Base-by-base conservation (phyloP, 1,140 invertebrate species). In the Drosophila simulans region DNA sequence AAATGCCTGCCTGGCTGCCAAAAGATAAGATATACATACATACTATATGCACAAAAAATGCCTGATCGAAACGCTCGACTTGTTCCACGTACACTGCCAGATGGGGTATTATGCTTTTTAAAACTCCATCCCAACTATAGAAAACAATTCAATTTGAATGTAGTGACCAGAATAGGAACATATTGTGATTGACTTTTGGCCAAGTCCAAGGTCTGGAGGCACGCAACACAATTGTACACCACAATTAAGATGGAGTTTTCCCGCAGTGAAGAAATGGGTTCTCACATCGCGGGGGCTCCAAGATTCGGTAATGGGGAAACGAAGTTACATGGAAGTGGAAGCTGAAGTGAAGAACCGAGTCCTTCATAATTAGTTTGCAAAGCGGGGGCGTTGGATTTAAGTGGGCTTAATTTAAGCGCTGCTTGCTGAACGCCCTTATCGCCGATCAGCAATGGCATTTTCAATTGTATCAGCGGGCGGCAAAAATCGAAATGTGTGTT, bases 301-400 rank as follows among this genome's bases (percentile, higher is more conserved):
- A 13, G 62, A 42, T 48, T 48, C 22, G 20, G n/a, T 12, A 5
- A 40, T 12, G 35, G 53, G 12, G 37, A 42, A 42, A 11, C 34
- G 12, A 45, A 15, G 55, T 31, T 5, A n/a, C 13, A 12, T 3
- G 17, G 60, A 60, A 17, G 43, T 34, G 20, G 20, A 22, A 22
- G 20, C 20, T 22, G 20, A 22, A 2, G 20, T 40, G 34, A 39
- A 17, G 34, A 13, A 43, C 17, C 37, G 12, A 42, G 42, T 37
- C 43, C 27, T 39, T 75, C 75, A 78, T 83, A 83, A 83, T 83
- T 83, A 79, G 80, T 83, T 69, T 60, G 80, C 80, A 63, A 62
- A 31, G 31, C 34, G 20, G 49, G 8, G 15, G 49, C 12, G 49
- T 20, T 35, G 31, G 31, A 35, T 27, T 52, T 52, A 52, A 52